Evolutionary conservation across 2,113 vertebrate species (phyloP).

Genomic region (Podarcis cretensis): DNA sequence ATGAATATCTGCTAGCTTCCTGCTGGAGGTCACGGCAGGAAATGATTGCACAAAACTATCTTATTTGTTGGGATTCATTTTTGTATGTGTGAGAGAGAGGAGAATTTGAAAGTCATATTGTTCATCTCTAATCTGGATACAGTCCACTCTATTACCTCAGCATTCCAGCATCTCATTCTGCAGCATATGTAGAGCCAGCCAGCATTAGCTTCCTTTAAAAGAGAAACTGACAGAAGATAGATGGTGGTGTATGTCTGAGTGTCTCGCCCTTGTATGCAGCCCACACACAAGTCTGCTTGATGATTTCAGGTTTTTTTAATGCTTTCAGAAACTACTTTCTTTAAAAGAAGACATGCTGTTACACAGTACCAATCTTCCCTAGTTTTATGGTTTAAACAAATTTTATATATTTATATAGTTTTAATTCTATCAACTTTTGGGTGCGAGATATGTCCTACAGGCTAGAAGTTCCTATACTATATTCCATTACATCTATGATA

Average conservation of each 20-base stretch:
- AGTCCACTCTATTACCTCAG: background rate
- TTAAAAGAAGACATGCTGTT: background rate
- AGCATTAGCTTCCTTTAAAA: background rate
- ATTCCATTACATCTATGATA: background rate
- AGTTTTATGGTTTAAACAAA: too few species aligned
- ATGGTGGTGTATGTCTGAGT: background rate
- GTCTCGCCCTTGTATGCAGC: background rate
- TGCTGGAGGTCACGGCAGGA: background rate
- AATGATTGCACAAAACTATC: background rate
- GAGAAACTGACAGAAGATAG: background rate
- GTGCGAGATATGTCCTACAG: too few species aligned
- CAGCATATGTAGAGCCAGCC: background rate
- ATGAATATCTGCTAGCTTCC: background rate
- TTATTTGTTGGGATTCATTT: background rate
- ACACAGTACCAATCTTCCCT: background rate
- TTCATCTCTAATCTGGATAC: background rate
- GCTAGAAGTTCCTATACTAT: too few species aligned
- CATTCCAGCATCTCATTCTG: background rate
- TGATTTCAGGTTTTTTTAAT: background rate
- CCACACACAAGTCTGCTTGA: accelerated
- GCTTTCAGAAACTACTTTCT: background rate
- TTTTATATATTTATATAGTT: too few species aligned
- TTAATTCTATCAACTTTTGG: too few species aligned
- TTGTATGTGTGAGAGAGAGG: background rate
- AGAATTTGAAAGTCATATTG: background rate